Evolutionary conservation across 1,140 invertebrate genomes (phyloP).

Genomic region (Drosophila tropicalis): DNA sequence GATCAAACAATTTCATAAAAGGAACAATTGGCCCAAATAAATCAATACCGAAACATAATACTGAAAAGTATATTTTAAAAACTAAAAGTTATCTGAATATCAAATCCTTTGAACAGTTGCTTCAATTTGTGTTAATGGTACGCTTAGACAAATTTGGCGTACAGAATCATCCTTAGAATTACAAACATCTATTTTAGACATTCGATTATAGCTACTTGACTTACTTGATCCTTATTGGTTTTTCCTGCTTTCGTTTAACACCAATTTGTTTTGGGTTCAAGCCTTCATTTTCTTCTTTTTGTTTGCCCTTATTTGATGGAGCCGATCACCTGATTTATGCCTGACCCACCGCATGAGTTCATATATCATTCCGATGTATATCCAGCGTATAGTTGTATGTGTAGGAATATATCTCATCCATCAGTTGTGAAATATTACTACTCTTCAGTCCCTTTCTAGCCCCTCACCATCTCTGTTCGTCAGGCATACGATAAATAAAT

Average conservation of each 20-base stretch:
- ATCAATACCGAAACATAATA: too few relatives aligned
- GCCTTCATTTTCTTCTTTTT: slow-evolving; percentile 20
- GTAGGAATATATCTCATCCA: slow-evolving; percentile 59
- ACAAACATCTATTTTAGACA: neutral
- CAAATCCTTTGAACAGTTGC: too few relatives aligned
- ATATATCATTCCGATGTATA: slow-evolving; percentile 64
- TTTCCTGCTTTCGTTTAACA: slow-evolving; percentile 5
- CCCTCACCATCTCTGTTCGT: slow-evolving; percentile 48
- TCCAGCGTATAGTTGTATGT: slow-evolving; percentile 38
- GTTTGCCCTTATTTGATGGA: slow-evolving; percentile 13
- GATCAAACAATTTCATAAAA: too few relatives aligned
- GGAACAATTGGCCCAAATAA: too few relatives aligned
- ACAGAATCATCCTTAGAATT: too few relatives aligned
- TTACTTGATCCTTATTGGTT: neutral
- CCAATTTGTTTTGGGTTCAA: slow-evolving; percentile 26
- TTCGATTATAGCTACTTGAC: neutral
- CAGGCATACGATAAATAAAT: slow-evolving; percentile 63
- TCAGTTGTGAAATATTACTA: slow-evolving; percentile 74
- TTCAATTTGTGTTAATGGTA: too few relatives aligned
- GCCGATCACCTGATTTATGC: slow-evolving; percentile 66
- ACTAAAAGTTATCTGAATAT: too few relatives aligned
- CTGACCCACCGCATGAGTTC: slow-evolving; percentile 57
- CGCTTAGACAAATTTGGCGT: too few relatives aligned
- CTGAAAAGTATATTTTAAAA: too few relatives aligned
- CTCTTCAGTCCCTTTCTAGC: slow-evolving; percentile 24